phyloP scores from a whole-genome alignment of 2,113 vertebrate species.

The Brienomyrus brachyistius region DNA sequence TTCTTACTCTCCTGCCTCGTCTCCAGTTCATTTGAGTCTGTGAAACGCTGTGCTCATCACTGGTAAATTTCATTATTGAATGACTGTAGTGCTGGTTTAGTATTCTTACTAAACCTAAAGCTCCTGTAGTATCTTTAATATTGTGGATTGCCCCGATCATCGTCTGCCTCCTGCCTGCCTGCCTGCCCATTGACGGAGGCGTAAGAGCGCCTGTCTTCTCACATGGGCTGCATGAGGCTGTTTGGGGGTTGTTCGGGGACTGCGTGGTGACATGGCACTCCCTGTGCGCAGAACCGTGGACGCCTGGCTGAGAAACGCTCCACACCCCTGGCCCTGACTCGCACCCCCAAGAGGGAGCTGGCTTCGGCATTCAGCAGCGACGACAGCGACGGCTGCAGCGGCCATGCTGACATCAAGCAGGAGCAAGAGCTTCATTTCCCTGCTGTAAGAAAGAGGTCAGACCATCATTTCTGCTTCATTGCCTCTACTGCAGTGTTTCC shows the following conservation, averaged over 20 bases:
- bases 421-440: slow-evolving; percentile 78
- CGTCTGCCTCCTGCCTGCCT: not conserved
- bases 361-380: slow-evolving; percentile 78
- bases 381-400: slow-evolving; percentile 77
- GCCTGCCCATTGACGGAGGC: not conserved
- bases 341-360: slow-evolving; percentile 83
- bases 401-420: slow-evolving; percentile 57
- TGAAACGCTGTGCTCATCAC: not conserved
- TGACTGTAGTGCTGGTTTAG: not conserved
- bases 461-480: not conserved
- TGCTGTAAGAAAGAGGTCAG: slow-evolving; percentile 96
- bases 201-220: not conserved
- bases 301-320: slow-evolving; percentile 94
- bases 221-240: not conserved
- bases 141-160: not conserved
- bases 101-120: not conserved
- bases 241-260: not conserved
- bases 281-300: slow-evolving; percentile 78
- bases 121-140: not conserved
- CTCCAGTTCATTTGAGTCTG: not conserved
- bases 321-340: slow-evolving; percentile 72
- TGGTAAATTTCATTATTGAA: not conserved
- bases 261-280: not conserved
- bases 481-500: not conserved
- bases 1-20: not conserved